These are phyloP conservation scores for Lasioglossum villosulum DNA, from an alignment of 2,888 invertebrate genomes.

Conservation along the genomic window DNA sequence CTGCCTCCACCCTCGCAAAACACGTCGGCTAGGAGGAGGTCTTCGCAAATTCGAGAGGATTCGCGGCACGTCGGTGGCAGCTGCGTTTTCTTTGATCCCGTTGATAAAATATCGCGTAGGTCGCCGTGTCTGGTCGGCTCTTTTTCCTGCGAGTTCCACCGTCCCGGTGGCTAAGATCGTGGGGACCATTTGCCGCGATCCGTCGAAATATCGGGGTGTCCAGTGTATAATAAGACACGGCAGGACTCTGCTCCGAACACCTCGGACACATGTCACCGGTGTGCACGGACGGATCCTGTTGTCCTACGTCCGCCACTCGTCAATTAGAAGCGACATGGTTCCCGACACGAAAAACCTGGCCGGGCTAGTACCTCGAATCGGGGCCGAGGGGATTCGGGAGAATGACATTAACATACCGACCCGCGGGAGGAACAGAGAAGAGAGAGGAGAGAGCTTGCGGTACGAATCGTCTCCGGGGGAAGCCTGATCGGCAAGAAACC, in stretches of 20 bases:
- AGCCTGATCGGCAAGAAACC: slow-evolving; percentile 65
- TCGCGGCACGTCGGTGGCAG: not conserved
- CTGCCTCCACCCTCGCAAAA: not conserved
- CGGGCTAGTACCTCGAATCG: slow-evolving; percentile 76
- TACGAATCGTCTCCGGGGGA: not conserved
- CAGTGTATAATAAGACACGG: slow-evolving; percentile 78
- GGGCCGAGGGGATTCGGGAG: slow-evolving; percentile 75
- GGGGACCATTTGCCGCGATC: slow-evolving; percentile 68
- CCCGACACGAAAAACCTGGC: slow-evolving; percentile 78
- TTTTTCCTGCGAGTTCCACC: slow-evolving; percentile 49
- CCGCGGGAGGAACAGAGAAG: not conserved
- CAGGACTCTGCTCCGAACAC: slow-evolving; percentile 77
- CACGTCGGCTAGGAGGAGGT: not conserved
- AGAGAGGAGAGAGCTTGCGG: slow-evolving; percentile 18
- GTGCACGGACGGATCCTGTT: slow-evolving; percentile 48
- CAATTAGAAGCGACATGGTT: slow-evolving; percentile 80
- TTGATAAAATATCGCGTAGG: slow-evolving; percentile 6
- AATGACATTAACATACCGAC: slow-evolving; percentile 80
- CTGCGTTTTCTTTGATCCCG: not conserved
- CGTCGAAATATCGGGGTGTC: slow-evolving; percentile 72
- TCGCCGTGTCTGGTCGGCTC: slow-evolving; percentile 22
- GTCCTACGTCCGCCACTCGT: slow-evolving; percentile 75
- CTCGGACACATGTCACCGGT: slow-evolving; percentile 78
- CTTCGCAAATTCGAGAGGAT: not conserved
- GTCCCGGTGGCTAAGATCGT: slow-evolving; percentile 13